Conservation (phyloP, 2,797 vertebrate genomes). For the Brotogeris chrysoptera region DNA sequence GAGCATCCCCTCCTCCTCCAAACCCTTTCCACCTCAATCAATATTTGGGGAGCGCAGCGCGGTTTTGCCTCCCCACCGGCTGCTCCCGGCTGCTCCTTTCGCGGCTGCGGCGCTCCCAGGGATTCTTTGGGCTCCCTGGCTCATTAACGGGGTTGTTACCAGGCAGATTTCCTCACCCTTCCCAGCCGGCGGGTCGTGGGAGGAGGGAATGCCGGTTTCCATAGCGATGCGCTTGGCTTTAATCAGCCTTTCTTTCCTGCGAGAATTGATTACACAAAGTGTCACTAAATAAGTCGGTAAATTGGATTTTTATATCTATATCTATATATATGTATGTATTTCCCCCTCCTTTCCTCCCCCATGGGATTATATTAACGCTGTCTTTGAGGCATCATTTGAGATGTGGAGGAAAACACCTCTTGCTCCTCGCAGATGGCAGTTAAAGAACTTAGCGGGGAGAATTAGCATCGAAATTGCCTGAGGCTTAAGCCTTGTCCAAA, state of each 20-base stretch:
- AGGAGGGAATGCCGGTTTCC: constrained; percentile 68
- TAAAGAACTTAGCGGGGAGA: background rate
- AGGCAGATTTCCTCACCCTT: constrained; percentile 64
- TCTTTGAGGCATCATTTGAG: background rate
- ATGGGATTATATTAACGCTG: background rate
- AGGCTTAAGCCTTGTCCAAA: background rate
- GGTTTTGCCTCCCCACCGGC: background rate
- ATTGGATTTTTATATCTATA: background rate
- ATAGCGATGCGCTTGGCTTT: constrained; percentile 66
- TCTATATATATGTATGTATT: background rate
- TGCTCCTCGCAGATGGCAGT: background rate
- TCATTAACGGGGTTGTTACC: constrained; percentile 54
- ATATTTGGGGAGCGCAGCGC: background rate
- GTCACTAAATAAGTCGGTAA: constrained; percentile 56
- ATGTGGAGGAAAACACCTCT: background rate
- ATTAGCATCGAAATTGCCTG: background rate
- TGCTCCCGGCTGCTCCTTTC: constrained; percentile 23
- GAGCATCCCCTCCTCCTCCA: background rate
- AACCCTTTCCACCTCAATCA: background rate
- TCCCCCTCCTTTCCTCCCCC: background rate
- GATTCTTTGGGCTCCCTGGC: constrained; percentile 26
- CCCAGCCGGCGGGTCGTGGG: constrained; percentile 23
- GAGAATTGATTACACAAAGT: constrained; percentile 49
- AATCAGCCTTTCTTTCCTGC: constrained; percentile 58
- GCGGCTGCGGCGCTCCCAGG: background rate